Conservation (phyloP, 1,140 invertebrate genomes). For the Pseudoatta argentina region DNA sequence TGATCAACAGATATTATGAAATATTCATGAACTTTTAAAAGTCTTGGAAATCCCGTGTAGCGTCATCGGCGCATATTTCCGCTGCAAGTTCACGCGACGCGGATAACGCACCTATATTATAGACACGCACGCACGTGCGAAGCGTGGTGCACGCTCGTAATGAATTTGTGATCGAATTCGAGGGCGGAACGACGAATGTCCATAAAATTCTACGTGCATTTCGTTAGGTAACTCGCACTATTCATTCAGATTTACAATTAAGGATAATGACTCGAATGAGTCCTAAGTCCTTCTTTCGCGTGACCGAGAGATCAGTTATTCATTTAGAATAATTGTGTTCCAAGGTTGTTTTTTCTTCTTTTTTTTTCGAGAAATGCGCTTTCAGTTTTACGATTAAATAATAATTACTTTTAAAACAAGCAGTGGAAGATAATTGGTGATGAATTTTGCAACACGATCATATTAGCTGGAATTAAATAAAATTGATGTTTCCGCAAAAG, state of each 20-base stretch:
- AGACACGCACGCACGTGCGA: background rate
- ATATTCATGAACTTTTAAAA: conserved; percentile 52
- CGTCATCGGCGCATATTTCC: conserved; percentile 66
- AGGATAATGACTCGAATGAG: background rate
- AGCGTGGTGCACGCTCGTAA: conserved; percentile 45
- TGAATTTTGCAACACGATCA: background rate
- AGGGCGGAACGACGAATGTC: background rate
- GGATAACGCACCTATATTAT: background rate
- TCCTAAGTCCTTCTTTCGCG: background rate
- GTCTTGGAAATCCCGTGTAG: conserved; percentile 73
- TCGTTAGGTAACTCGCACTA: conserved; percentile 4
- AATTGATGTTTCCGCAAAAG: background rate
- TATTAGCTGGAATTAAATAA: conserved; percentile 21
- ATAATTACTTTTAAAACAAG: background rate
- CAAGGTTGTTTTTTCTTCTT: background rate
- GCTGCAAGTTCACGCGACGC: conserved; percentile 33
- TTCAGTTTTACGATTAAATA: background rate
- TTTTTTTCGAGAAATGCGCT: background rate
- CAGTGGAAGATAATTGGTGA: background rate
- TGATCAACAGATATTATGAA: conserved; percentile 6
- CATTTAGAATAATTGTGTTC: conserved; percentile 14
- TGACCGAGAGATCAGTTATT: conserved; percentile 19
- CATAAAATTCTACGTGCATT: background rate
- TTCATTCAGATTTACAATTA: background rate
- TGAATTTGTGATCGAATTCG: background rate